Conservation (phyloP, 2,797 vertebrate species). For the Taenioides sp. region DNA sequence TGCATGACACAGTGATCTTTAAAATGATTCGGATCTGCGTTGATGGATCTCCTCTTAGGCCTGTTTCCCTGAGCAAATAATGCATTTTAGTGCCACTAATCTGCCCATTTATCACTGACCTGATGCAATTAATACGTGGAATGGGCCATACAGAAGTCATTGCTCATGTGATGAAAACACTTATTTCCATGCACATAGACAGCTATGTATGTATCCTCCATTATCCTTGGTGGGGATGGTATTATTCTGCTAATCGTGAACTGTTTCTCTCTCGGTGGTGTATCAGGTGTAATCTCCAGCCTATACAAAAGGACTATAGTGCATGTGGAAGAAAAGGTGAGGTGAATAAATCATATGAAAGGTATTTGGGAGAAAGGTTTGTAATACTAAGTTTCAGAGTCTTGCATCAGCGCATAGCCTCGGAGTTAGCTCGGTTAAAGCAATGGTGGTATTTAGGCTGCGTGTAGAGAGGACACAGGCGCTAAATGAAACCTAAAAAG, state of each 20-base stretch:
- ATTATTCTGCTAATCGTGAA: constrained; percentile 40
- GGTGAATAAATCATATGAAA: constrained; percentile 48
- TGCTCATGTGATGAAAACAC: constrained; percentile 45
- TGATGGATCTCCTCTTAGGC: constrained; percentile 63
- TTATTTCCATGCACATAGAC: constrained; percentile 1
- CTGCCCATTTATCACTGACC: constrained; percentile 71
- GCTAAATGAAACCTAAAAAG: constrained; percentile 32
- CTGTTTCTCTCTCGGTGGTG: constrained; percentile 46
- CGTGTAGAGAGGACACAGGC: constrained; percentile 19
- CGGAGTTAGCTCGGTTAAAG: constrained; percentile 40
- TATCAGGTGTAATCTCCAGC: constrained; percentile 36
- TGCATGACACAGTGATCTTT: constrained; percentile 46
- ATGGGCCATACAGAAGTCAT: constrained; percentile 35
- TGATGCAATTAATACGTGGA: constrained; percentile 69
- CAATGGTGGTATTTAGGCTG: constrained; percentile 32
- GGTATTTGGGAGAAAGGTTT: constrained; percentile 52
- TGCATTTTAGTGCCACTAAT: constrained; percentile 68
- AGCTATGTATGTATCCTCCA: neutral
- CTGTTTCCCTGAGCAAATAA: constrained; percentile 68
- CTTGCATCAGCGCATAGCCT: constrained; percentile 66
- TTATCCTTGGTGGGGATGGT: constrained; percentile 22
- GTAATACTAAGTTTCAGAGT: constrained; percentile 65
- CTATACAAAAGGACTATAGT: constrained; percentile 13
- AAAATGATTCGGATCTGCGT: constrained; percentile 41
- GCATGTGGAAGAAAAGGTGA: constrained; percentile 10